Conservation (phyloP, 2,113 vertebrate genomes). For the Bambusicola thoracicus region DNA sequence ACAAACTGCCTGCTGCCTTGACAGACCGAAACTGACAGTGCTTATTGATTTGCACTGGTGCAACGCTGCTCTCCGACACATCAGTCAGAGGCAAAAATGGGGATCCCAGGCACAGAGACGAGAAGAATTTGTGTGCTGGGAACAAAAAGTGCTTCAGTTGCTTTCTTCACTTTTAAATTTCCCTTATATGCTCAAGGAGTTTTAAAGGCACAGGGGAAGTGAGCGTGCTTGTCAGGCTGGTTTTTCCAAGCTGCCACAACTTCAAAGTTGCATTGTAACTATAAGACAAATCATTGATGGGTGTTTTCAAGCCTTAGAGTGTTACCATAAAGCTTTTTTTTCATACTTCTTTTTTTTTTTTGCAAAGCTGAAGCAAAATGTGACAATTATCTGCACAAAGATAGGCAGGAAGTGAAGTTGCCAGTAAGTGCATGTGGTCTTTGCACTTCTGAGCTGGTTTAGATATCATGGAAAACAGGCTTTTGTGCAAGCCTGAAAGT, state of each 20-base stretch:
- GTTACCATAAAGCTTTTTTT: neutral
- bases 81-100: neutral
- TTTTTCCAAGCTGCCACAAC: constrained; percentile 65
- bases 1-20: neutral
- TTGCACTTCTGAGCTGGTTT: neutral
- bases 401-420: neutral
- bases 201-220: constrained; percentile 42
- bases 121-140: constrained; percentile 16
- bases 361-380: neutral
- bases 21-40: neutral
- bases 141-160: constrained; percentile 15
- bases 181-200: constrained; percentile 46
- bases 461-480: neutral
- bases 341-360: neutral
- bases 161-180: constrained; percentile 47
- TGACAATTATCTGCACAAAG: neutral
- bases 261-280: constrained; percentile 30
- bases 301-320: constrained; percentile 21
- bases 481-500: neutral
- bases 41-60: constrained; percentile 31
- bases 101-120: neutral
- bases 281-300: constrained; percentile 52
- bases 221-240: constrained; percentile 55
- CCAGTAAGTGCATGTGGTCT: neutral
- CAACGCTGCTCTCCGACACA: neutral